These are phyloP conservation scores for Erithacus rubecula DNA, from an alignment of 2,797 vertebrate genomes.

Conservation along the genomic window DNA sequence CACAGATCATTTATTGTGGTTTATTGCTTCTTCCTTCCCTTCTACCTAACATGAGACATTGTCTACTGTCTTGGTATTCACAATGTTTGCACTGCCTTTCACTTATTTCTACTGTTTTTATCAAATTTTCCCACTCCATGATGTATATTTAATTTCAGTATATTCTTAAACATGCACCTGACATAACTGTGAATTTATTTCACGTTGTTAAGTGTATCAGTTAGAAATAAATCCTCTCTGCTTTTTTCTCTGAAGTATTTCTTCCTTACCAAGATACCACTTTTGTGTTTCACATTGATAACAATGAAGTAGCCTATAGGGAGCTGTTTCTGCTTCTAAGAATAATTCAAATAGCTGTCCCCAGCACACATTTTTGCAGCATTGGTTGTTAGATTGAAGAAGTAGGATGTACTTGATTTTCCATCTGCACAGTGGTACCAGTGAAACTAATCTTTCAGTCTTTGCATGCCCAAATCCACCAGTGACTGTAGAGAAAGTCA, in stretches of 20 bases:
- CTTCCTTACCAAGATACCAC: background rate
- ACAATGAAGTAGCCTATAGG: background rate
- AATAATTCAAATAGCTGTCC: background rate
- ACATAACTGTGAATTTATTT: background rate
- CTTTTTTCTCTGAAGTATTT: background rate
- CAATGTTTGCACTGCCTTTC: background rate
- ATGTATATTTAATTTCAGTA: background rate
- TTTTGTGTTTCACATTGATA: background rate
- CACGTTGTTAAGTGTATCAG: background rate
- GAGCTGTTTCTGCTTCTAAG: background rate
- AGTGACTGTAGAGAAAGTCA: background rate
- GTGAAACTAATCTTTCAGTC: background rate
- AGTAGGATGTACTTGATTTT: background rate
- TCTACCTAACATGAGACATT: background rate
- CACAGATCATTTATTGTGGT: background rate
- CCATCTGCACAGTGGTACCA: background rate
- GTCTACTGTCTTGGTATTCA: background rate
- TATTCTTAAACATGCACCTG: background rate
- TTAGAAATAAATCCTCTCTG: background rate
- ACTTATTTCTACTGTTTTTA: background rate
- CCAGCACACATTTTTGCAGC: background rate
- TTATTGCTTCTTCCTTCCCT: background rate
- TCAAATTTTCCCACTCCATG: background rate
- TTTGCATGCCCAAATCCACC: background rate
- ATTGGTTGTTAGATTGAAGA: background rate